Base-by-base conservation (phyloP, 1,140 invertebrate species). In the Drosophila seguyi region DNA sequence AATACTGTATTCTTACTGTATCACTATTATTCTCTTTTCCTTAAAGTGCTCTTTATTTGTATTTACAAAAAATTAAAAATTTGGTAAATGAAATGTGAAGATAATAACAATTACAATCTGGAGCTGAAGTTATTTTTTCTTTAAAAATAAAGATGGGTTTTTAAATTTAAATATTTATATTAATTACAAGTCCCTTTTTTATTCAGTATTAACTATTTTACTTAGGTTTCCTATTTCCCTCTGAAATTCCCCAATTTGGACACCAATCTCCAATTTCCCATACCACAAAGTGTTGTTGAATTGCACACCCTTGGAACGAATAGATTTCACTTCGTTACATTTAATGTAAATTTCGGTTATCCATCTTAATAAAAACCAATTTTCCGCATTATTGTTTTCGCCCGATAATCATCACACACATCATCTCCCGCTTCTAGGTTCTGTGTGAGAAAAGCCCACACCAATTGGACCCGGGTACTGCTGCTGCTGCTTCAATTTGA, bases 291-390 rank as follows among this genome's bases (percentile, higher is more conserved):
- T 29, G 1, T 29, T 41, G 56, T 44, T 16, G 25, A 29, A 42
- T 27, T 29, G 27, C 47, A 36, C 29, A 65, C 59, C 16, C 27
- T 52, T 38, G 44, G 45, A 52, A 38, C 63, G 42, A 56, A 47
- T 34, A 39, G 67, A 47, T 31, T 68, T 68, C 22, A 16, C 29
- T 39, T 18, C 20, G 48, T 48, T 57, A 69, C 27, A 69, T 48
- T 39, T 31, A 72, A 69, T 69, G 68, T 58, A 72, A 47, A 72
- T 48, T 72, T 68, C 25, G 66, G 68, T 72, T 72, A 72, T 72
- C 68, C 66, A 72, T 72, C 68, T 72, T 72, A 72, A 72, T 72
- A 72, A 72, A 53, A 72, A 72, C 44, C 66, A 72, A 72, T 72
- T 72, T 72, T 72, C 68, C 68, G 67, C 68, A 58, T 71, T 71